These are phyloP conservation scores for Oreochromis mossambicus DNA, from an alignment of 2,797 vertebrate genomes.

Conservation along the genomic window DNA sequence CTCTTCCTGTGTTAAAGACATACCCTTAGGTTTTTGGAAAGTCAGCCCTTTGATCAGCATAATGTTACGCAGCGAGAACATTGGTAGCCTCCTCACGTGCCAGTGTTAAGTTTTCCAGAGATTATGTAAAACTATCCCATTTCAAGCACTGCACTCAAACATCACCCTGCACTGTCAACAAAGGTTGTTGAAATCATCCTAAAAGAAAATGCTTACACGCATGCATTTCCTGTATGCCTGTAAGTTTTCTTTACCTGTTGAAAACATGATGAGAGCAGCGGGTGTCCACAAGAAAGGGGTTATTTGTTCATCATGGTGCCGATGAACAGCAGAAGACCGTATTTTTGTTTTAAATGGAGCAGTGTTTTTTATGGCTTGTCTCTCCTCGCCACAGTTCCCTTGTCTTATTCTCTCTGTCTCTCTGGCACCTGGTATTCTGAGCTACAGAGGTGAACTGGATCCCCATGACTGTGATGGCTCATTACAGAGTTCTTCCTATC, in stretches of 20 bases:
- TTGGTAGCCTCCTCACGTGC: slow-evolving; percentile 21
- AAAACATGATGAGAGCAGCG: background rate
- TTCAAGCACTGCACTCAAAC: background rate
- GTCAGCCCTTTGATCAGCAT: slow-evolving; percentile 45
- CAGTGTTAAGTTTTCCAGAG: background rate
- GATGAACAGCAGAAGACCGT: slow-evolving; percentile 18
- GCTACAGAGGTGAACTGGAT: slow-evolving; percentile 20
- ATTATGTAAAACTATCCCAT: background rate
- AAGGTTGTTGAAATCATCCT: background rate
- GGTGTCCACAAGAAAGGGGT: background rate
- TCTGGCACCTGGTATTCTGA: background rate
- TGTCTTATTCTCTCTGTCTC: background rate
- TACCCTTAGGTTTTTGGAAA: slow-evolving; percentile 24
- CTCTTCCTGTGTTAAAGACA: slow-evolving; percentile 8
- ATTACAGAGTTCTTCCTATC: slow-evolving; percentile 13
- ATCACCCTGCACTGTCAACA: background rate
- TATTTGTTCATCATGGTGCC: slow-evolving; percentile 19
- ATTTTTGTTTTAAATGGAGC: slow-evolving; percentile 21
- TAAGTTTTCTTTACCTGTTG: background rate
- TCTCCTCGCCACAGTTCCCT: background rate
- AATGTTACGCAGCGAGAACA: slow-evolving; percentile 7
- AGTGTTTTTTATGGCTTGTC: background rate
- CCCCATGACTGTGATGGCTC: slow-evolving; percentile 19
- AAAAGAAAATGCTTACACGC: background rate
- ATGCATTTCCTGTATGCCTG: background rate